These are phyloP conservation scores for Stenodera caucasica DNA, from an alignment of 2,888 invertebrate species.

Conservation along the genomic window DNA sequence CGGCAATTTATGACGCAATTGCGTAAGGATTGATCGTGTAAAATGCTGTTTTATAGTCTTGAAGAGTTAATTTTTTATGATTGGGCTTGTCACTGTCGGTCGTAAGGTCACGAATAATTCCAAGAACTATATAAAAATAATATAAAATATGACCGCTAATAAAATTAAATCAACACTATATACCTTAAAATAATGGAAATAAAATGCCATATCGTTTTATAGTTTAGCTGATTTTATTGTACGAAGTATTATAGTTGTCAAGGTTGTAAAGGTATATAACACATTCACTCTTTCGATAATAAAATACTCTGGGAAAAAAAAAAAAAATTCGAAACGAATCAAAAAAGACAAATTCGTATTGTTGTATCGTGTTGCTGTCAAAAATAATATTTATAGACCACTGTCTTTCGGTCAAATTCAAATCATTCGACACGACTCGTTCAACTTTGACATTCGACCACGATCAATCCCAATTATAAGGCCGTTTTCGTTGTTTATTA, in stretches of 20 bases:
- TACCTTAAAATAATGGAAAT: conserved; percentile 3
- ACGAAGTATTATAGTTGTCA: neutral
- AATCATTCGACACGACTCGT: neutral
- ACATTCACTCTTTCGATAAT: neutral
- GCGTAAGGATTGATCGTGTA: too few species aligned
- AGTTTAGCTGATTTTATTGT: neutral
- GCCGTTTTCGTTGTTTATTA: too few species aligned
- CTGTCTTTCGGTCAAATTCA: neutral
- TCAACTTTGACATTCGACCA: too few species aligned
- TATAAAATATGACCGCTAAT: neutral
- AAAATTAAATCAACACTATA: neutral
- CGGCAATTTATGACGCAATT: too few species aligned
- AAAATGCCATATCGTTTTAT: neutral
- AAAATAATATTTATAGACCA: neutral
- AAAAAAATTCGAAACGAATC: neutral
- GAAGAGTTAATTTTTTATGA: too few species aligned
- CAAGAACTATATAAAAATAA: neutral
- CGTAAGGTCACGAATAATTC: neutral
- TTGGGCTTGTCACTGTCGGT: neutral
- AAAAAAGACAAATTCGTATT: conserved; percentile 2
- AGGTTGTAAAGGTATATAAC: neutral
- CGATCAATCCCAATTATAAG: too few species aligned
- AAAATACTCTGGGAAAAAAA: too few species aligned
- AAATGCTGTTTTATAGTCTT: too few species aligned
- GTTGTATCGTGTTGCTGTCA: neutral